Evolutionary conservation across 1,140 invertebrate genomes (phyloP).

Genomic region (Macrobrachium rosenbergii): DNA sequence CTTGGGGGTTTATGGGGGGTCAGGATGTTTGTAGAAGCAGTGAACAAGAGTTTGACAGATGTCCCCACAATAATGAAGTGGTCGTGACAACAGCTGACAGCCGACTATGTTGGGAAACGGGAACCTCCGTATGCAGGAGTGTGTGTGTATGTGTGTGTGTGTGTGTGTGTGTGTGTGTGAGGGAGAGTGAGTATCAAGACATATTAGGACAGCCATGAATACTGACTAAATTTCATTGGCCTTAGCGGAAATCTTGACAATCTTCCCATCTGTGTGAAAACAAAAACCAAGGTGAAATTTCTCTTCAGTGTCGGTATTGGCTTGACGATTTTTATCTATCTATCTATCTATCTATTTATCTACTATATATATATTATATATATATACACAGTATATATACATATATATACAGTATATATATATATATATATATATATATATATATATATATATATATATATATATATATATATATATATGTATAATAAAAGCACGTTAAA

Average conservation of each 20-base stretch:
- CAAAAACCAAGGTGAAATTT: too few relatives aligned
- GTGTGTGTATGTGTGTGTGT: too few relatives aligned
- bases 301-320: too few relatives aligned
- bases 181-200: neutral
- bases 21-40: too few relatives aligned
- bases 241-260: too few relatives aligned
- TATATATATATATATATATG: slow-evolving; percentile 22
- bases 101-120: neutral
- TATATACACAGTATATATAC: neutral
- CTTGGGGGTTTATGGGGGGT: too few relatives aligned
- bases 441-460: neutral
- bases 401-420: neutral
- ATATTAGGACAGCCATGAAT: neutral
- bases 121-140: neutral
- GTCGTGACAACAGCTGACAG: neutral
- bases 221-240: neutral
- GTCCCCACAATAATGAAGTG: too few relatives aligned
- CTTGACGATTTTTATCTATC: too few relatives aligned
- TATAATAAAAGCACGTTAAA: too few relatives aligned
- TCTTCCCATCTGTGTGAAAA: too few relatives aligned
- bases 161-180: neutral
- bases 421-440: neutral
- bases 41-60: too few relatives aligned
- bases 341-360: slow-evolving; percentile 6
- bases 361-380: neutral